Percentiles rank a stretch among this genome's conserved stretches.
Evolutionary conservation across 2,888 invertebrate genomes (phyloP).

Genomic region (Cybosia mesomella): DNA sequence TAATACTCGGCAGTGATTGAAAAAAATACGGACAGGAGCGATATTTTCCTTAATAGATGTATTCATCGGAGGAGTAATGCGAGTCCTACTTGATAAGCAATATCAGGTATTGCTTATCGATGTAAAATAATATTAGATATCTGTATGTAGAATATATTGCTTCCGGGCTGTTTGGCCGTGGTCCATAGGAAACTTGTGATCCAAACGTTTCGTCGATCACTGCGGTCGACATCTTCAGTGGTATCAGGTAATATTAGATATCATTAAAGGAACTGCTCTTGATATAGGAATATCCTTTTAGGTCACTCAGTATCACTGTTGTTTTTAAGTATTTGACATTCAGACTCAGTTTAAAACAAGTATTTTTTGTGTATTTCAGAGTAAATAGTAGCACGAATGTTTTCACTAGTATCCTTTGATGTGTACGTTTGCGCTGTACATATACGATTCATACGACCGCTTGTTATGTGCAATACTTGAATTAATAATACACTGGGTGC

Average conservation of each 20-base stretch:
- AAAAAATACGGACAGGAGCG: neutral
- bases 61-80: neutral
- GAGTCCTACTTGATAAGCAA: neutral
- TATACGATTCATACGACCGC: too few relatives aligned
- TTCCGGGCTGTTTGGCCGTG: too few relatives aligned
- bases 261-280: neutral
- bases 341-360: neutral
- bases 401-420: too few relatives aligned
- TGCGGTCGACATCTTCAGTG: too few relatives aligned
- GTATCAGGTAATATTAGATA: neutral
- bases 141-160: too few relatives aligned
- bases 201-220: too few relatives aligned
- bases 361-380: too few relatives aligned
- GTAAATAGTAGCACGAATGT: too few relatives aligned
- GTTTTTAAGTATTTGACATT: neutral
- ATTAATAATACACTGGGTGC: too few relatives aligned
- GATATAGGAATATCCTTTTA: neutral
- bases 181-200: too few relatives aligned
- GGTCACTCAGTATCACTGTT: neutral
- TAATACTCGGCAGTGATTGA: neutral
- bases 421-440: too few relatives aligned
- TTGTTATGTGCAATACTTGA: too few relatives aligned
- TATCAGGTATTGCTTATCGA: neutral
- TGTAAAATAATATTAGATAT: neutral
- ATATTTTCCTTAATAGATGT: conserved; percentile 6